Base-by-base conservation (phyloP, 2,888 invertebrate species). In the Tinea semifulvella region DNA sequence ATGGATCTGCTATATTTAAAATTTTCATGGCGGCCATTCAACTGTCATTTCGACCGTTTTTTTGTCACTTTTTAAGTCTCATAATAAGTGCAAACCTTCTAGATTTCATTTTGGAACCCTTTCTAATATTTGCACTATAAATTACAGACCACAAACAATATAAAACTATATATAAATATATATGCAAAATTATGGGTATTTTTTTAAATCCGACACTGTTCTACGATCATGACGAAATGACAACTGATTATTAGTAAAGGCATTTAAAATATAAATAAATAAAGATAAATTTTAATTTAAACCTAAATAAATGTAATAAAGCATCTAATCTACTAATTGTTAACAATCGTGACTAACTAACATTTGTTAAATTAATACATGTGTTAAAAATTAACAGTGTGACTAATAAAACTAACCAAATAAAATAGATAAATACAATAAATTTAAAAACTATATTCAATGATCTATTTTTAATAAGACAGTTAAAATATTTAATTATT, bases 281-380 rank as follows among this genome's bases (percentile, higher is more conserved):
- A 31, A n/a, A 13, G n/a, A 31, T 13, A 2, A 31, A 31, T n/a
- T n/a, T n/a, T 31, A 31, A 27, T 7, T 7, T 27, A 27, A 27
- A 27, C 5, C 5, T 22, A 7, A 22, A 22, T 8, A 27, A 31
- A 31, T 13, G n/a, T 6, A 6, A 31, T n/a, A 13, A 31, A n/a
- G n/a, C n/a, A n/a, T 14, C n/a, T 31, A 31, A 31, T 31, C 7
- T 13, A 31, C 14, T 31, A 31, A 31, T 3, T n/a, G 26, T 35
- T 35, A 35, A 35, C 35, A 36, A 10, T 36, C 36, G 36, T 36
- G 36, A 36, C 18, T 36, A 36, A 36, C 36, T 8, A 17, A 7
- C 18, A 6, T 13, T 35, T 13, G 7, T 31, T 31, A 2, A 14
- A 6, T 31, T 31, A n/a, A 13, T 13, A 13, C 14, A n/a, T 13